Conservation (phyloP, 2,113 vertebrate genomes). For the Lagopus leucura region DNA sequence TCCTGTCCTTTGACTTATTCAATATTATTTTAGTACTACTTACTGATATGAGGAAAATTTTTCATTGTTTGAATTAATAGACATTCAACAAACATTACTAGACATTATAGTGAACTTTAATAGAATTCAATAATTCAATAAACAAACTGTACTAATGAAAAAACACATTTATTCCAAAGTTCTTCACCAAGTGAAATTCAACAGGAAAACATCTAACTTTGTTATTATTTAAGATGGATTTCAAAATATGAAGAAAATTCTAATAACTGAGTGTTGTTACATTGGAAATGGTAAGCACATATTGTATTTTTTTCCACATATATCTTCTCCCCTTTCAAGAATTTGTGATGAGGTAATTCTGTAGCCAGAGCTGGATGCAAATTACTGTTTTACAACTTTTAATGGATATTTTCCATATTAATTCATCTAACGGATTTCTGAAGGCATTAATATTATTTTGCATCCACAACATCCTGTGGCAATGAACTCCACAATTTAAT, state of each 20-base stretch:
- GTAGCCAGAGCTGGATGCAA: not conserved
- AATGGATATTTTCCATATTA: not conserved
- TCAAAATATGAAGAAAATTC: rapidly evolving
- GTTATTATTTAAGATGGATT: not conserved
- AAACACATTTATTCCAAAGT: not conserved
- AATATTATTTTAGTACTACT: not conserved
- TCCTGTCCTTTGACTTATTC: not conserved
- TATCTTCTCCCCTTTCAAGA: not conserved
- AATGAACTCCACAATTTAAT: not conserved
- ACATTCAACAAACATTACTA: not conserved
- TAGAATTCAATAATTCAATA: not conserved
- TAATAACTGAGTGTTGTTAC: rapidly evolving
- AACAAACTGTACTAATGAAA: not conserved
- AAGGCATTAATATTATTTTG: not conserved
- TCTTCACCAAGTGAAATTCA: not conserved
- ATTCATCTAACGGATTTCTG: not conserved
- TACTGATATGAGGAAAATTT: not conserved
- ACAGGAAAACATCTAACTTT: not conserved
- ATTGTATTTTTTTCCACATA: not conserved
- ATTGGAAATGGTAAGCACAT: rapidly evolving
- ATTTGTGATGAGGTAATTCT: not conserved
- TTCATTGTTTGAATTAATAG: not conserved
- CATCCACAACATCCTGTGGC: not conserved
- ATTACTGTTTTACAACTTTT: not conserved
- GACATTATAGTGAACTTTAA: not conserved